A percentile compares a stretch with the other conserved stretches of the same genome.
Evolutionary conservation across 1,140 invertebrate genomes (phyloP).

Genomic region (Pomacea maculata): DNA sequence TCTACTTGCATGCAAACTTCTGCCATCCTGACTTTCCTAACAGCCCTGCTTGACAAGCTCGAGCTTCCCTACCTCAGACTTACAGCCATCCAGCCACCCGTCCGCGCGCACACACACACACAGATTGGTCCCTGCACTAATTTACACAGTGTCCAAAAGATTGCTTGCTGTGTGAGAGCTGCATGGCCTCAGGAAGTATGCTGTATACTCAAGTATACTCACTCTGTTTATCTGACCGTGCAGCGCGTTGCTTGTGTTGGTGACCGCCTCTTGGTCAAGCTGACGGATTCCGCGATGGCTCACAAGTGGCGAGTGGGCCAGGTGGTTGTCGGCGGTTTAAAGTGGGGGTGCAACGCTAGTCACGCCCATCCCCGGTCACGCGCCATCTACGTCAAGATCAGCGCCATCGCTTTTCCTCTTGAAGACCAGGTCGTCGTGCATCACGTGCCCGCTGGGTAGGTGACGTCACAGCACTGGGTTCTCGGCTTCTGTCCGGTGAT

Average conservation of each 20-base stretch:
- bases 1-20: too few relatives aligned
- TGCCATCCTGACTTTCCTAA: too few relatives aligned
- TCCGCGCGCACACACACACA: conserved; percentile 2
- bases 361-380: neutral
- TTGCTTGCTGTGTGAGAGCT: neutral
- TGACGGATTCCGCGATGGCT: conserved; percentile 12
- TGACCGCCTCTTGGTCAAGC: conserved; percentile 7
- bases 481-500: too few relatives aligned
- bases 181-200: neutral
- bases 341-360: conserved; percentile 31
- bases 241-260: conserved; percentile 16
- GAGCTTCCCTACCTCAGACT: neutral
- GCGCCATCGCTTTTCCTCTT: neutral
- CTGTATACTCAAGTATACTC: neutral
- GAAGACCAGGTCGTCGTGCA: neutral
- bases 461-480: neutral
- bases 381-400: conserved; percentile 5
- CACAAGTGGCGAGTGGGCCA: conserved; percentile 26
- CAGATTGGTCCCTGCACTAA: neutral
- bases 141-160: neutral
- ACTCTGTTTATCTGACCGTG: neutral
- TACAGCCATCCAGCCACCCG: neutral
- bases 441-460: conserved; percentile 3
- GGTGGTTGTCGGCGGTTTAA: conserved; percentile 24
- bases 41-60: too few relatives aligned